These are phyloP conservation scores for Steinernema hermaphroditum DNA, from an alignment of 2,888 invertebrate genomes.

Conservation along the genomic window DNA sequence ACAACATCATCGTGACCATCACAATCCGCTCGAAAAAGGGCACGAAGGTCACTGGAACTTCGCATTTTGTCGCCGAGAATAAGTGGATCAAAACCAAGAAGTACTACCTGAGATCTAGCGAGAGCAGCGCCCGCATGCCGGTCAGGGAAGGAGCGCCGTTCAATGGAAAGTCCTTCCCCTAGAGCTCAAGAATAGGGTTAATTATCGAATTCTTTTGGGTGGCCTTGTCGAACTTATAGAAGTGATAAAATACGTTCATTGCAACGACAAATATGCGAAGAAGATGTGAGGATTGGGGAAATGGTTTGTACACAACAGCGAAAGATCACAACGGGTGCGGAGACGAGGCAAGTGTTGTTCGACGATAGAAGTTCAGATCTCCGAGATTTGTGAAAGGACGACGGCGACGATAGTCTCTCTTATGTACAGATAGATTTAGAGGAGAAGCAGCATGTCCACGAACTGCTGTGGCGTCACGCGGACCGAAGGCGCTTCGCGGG, in stretches of 20 bases:
- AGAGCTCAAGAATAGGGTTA: no score
- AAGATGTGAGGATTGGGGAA: not conserved
- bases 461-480: conserved; percentile 66
- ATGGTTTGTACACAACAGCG: not conserved
- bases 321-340: conserved; percentile 7
- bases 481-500: conserved; percentile 62
- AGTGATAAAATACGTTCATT: not conserved
- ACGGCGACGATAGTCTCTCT: not conserved
- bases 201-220: no score
- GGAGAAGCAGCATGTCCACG: conserved; percentile 65
- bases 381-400: conserved; percentile 5
- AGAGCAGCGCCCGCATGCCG: no score
- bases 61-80: not conserved
- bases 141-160: no score
- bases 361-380: not conserved
- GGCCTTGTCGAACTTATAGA: no score
- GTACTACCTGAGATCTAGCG: no score
- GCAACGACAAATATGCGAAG: not conserved
- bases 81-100: no score
- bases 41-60: not conserved
- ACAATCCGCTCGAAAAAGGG: no score
- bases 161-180: no score
- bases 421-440: conserved; percentile 40
- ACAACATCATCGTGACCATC: no score
- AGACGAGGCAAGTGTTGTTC: not conserved